These are phyloP conservation scores for Lacerta bilineata DNA, from an alignment of 2,797 vertebrate genomes.

Conservation along the genomic window DNA sequence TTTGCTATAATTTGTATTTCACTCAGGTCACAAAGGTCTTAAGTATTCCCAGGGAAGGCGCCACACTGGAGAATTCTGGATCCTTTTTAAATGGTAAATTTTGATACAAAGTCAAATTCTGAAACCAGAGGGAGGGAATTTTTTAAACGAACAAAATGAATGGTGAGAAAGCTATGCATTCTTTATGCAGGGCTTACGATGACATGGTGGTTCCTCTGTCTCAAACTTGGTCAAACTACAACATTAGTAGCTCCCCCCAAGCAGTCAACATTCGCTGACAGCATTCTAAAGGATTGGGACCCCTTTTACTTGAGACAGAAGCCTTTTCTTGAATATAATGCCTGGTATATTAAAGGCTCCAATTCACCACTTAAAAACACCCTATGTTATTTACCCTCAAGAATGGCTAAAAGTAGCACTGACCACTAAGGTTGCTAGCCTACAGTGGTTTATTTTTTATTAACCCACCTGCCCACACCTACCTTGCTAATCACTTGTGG, in stretches of 20 bases:
- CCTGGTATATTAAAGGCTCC: neutral
- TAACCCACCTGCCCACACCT: neutral
- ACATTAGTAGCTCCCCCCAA: neutral
- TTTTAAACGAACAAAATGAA: no score
- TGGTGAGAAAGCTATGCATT: no score
- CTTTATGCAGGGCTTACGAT: no score
- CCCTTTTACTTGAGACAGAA: neutral
- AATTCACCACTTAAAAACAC: neutral
- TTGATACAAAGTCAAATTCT: neutral
- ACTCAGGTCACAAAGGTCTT: no score
- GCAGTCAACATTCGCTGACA: neutral
- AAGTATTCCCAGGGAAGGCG: no score
- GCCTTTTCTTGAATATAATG: neutral
- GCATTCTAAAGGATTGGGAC: neutral
- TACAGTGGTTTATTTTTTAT: neutral
- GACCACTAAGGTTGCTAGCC: neutral
- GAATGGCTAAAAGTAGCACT: neutral
- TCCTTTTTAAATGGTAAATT: conserved; percentile 1
- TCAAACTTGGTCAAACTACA: neutral
- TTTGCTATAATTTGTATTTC: neutral
- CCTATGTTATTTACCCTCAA: neutral
- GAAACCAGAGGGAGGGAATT: neutral
- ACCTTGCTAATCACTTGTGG: neutral
- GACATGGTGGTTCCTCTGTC: no score
- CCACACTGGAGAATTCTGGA: neutral